Percentiles rank a stretch among this genome's conserved stretches.
These are phyloP conservation scores for Chlorospingus flavigularis DNA, from an alignment of 2,797 vertebrate species.

Conservation along the genomic window DNA sequence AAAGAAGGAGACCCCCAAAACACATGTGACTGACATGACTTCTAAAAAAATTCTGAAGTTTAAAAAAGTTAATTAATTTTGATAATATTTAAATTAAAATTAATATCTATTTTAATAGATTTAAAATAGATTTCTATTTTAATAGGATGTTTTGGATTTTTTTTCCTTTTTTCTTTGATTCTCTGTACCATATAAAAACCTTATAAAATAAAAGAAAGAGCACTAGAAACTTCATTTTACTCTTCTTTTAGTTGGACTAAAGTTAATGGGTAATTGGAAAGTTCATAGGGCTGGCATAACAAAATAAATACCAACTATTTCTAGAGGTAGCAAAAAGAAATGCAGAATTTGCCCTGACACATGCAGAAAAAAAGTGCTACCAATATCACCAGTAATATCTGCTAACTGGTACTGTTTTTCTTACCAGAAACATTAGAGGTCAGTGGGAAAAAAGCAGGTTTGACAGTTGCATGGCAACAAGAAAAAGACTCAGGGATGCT, in stretches of 20 bases:
- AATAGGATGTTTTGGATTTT: not conserved
- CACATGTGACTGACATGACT: not conserved
- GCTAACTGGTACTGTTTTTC: not conserved
- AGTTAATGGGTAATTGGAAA: not conserved
- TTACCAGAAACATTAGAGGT: not conserved
- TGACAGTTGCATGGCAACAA: not conserved
- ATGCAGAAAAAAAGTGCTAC: not conserved
- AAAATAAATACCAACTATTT: not conserved
- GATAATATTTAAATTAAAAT: not conserved
- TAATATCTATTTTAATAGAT: not conserved
- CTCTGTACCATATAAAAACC: not conserved
- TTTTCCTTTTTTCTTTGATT: not conserved
- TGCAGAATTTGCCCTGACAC: not conserved
- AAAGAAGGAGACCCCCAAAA: not conserved
- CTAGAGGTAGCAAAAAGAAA: not conserved
- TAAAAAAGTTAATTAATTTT: not conserved
- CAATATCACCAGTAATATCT: not conserved
- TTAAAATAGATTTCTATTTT: not conserved
- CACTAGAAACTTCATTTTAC: not conserved
- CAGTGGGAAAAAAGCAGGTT: not conserved
- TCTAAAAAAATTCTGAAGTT: not conserved
- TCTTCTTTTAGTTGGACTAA: not conserved
- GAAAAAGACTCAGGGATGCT: not conserved
- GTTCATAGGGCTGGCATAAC: not conserved
- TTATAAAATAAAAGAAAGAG: not conserved